A percentile compares a stretch with the other conserved stretches of the same genome.
These are phyloP conservation scores for Spatulosminthurus flaviceps DNA, from an alignment of 2,888 invertebrate species.

Conservation along the genomic window DNA sequence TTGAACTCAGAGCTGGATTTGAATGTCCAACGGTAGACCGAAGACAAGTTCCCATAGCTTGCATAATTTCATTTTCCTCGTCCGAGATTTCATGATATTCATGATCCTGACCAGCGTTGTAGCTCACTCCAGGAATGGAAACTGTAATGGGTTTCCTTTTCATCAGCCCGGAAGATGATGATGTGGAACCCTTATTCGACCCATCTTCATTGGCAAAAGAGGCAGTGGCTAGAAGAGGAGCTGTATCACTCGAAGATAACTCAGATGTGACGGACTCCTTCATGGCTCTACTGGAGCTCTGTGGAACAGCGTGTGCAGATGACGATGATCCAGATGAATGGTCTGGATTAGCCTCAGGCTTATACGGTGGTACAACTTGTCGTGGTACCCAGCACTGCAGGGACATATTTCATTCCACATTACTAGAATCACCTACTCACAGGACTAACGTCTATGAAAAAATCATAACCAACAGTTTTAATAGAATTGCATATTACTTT, in stretches of 20 bases:
- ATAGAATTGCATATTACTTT: slow-evolving; percentile 10
- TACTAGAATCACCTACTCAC: too few species aligned
- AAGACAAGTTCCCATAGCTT: slow-evolving; percentile 49
- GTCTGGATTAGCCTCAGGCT: slow-evolving; percentile 55
- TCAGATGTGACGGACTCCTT: slow-evolving; percentile 46
- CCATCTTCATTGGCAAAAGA: slow-evolving; percentile 57
- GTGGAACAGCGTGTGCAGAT: background rate
- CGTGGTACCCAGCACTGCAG: slow-evolving; percentile 62
- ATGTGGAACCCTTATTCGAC: slow-evolving; percentile 9
- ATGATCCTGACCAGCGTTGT: slow-evolving; percentile 69
- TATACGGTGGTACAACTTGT: slow-evolving; percentile 63
- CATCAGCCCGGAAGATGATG: slow-evolving; percentile 29
- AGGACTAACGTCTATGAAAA: too few species aligned
- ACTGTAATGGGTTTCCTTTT: slow-evolving; percentile 41
- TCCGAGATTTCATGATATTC: slow-evolving; percentile 87
- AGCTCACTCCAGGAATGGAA: slow-evolving; percentile 41
- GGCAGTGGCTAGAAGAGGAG: slow-evolving; percentile 58
- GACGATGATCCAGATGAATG: background rate
- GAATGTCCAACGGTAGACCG: slow-evolving; percentile 54
- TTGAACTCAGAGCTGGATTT: slow-evolving; percentile 63
- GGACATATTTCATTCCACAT: too few species aligned
- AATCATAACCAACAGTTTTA: too few species aligned
- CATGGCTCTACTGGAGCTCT: slow-evolving; percentile 23
- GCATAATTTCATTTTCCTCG: slow-evolving; percentile 71
- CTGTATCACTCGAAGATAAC: slow-evolving; percentile 61